A percentile compares a stretch with the other conserved stretches of the same genome.
These are phyloP conservation scores for Anguilla marmorata DNA, from an alignment of 2,797 vertebrate species.

Conservation along the genomic window DNA sequence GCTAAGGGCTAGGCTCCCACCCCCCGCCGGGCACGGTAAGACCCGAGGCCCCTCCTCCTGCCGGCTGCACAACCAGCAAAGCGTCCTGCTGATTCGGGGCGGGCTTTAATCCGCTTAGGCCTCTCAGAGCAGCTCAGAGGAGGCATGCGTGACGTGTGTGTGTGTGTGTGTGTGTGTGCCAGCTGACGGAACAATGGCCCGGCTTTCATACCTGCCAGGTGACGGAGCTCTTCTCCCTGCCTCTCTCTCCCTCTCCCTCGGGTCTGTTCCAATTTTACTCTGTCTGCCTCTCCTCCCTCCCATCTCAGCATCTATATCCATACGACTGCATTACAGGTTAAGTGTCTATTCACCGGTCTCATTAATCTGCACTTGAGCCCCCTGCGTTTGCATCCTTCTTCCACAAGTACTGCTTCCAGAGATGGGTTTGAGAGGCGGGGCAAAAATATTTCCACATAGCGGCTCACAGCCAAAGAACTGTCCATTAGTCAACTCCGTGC, in stretches of 20 bases:
- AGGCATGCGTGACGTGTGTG: background rate
- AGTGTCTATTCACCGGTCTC: slow-evolving; percentile 5
- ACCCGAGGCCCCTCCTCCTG: background rate
- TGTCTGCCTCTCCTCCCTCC: background rate
- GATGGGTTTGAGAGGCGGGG: background rate
- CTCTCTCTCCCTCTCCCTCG: background rate
- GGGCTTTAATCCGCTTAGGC: slow-evolving; percentile 27
- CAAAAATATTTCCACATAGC: background rate
- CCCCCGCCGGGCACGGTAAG: background rate
- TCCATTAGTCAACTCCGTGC: background rate
- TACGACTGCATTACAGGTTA: background rate
- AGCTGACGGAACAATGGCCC: background rate
- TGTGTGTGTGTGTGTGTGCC: background rate
- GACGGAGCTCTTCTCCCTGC: background rate
- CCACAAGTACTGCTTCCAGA: background rate
- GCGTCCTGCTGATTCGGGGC: slow-evolving; percentile 35
- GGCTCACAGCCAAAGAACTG: background rate
- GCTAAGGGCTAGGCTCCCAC: background rate
- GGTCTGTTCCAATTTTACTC: background rate
- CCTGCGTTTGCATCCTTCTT: background rate
- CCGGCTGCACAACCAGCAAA: slow-evolving; percentile 17
- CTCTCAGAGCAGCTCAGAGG: slow-evolving; percentile 14
- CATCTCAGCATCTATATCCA: background rate
- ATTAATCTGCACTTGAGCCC: background rate
- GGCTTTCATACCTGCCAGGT: slow-evolving; percentile 1